These are phyloP conservation scores for Nephrocerus scutellatus DNA, from an alignment of 2,888 invertebrate species.

Conservation along the genomic window DNA sequence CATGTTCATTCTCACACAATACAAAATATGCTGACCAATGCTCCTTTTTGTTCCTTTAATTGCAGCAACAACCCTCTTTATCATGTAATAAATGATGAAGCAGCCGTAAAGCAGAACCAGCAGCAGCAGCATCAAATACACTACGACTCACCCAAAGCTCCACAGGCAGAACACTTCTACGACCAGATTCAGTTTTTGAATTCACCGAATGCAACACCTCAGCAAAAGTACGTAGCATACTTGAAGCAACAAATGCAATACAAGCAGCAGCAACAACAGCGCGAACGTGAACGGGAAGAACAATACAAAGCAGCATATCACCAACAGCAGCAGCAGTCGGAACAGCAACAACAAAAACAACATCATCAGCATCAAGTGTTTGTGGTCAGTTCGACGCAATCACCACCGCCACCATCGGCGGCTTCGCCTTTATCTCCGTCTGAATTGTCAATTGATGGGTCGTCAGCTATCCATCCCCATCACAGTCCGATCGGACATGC, in stretches of 20 bases:
- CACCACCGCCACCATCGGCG: conserved; percentile 17
- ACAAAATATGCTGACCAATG: conserved; percentile 2
- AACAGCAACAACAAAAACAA: conserved; percentile 4
- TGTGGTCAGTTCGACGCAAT: conserved; percentile 9
- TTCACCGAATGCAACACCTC: conserved; percentile 38
- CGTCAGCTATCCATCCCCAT: conserved; percentile 26
- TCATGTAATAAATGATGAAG: conserved; percentile 25
- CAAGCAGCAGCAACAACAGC: conserved; percentile 28
- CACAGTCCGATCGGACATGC: conserved; percentile 29
- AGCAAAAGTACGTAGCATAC: conserved; percentile 44
- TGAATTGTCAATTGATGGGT: no score
- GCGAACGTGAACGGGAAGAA: conserved; percentile 20
- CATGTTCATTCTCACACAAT: not conserved
- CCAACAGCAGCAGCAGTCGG: conserved; percentile 13
- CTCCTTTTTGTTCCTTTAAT: conserved; percentile 5
- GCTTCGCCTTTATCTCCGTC: conserved; percentile 19
- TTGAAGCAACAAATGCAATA: conserved; percentile 41
- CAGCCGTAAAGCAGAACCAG: conserved; percentile 14
- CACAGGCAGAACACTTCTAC: conserved; percentile 6
- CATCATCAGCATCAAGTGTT: conserved; percentile 14
- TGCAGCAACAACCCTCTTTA: conserved; percentile 33
- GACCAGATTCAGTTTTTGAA: conserved; percentile 23
- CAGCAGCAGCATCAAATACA: conserved; percentile 22
- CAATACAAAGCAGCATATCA: conserved; percentile 8
- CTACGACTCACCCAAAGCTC: not conserved